Evolutionary conservation across 2,113 vertebrate species (phyloP).

Genomic region (Atherinomorus stipes): DNA sequence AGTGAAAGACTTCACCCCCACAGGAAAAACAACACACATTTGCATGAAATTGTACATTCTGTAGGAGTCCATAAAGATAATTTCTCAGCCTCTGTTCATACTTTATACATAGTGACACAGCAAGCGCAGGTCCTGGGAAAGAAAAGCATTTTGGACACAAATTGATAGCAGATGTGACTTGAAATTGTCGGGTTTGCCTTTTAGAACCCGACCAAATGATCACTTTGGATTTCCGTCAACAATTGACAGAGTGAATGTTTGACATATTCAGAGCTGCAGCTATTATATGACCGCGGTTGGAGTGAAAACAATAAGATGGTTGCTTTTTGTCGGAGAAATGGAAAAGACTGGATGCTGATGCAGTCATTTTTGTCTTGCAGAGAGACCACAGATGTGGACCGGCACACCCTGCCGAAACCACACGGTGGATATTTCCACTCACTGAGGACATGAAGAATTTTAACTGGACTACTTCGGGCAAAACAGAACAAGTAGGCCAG

Average conservation of each 20-base stretch:
- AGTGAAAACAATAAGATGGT: constrained; percentile 46
- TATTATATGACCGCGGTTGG: not conserved
- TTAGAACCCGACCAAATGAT: constrained; percentile 19
- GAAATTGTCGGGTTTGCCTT: not conserved
- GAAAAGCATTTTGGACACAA: constrained; percentile 7
- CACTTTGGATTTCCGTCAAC: constrained; percentile 43
- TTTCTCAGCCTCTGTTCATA: not conserved
- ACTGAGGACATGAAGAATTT: constrained; percentile 46
- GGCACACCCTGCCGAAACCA: constrained; percentile 57
- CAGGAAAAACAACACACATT: constrained; percentile 17
- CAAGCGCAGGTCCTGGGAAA: constrained; percentile 24
- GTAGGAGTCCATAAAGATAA: constrained; percentile 15
- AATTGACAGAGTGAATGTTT: constrained; percentile 28
- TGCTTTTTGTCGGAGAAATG: constrained; percentile 7
- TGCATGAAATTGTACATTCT: constrained; percentile 30
- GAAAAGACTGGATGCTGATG: constrained; percentile 33
- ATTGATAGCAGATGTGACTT: constrained; percentile 54
- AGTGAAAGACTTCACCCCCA: constrained; percentile 26
- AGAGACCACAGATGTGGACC: constrained; percentile 58
- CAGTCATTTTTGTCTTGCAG: constrained; percentile 39
- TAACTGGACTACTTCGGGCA: constrained; percentile 15
- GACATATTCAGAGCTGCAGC: constrained; percentile 33
- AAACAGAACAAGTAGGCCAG: constrained; percentile 10
- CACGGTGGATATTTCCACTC: constrained; percentile 60
- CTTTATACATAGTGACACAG: constrained; percentile 38